Evolutionary conservation across 2,113 vertebrate genomes (phyloP), one percentile per base, ranked within the genome.

Genomic region (Cynoglossus semilaevis): DNA sequence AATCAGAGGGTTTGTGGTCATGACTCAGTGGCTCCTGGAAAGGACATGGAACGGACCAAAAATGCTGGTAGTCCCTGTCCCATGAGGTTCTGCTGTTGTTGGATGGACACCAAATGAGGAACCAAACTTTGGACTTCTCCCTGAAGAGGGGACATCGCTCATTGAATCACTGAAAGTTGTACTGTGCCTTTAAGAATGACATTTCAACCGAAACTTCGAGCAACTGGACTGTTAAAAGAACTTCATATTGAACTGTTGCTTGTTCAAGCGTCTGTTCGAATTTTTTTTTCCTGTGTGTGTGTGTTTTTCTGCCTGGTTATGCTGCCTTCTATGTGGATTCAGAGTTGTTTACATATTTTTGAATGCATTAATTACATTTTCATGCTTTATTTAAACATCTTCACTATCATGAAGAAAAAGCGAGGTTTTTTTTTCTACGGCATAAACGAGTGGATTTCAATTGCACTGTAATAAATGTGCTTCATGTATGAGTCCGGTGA

Each of bases 61-160:
- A 65, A 65, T 67, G 13, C 5, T 57, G 13, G 58, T 88, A 15
- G 72, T n/a, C 12, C 10, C 14, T 16, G 1, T 19, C 58, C 15
- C 8, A n/a, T 0, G 61, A 71, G 8, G 34, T 48, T 43, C 61
- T 88, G 38, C 50, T 90, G 50, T 14, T 88, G 38, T 18, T 88
- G 62, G 85, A 86, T 0, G 63, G 78, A 0, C 88, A 85, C 52
- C 67, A 8, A 46, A 74, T 85, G 29, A 79, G 76, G 15, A 72
- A 73, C 29, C 2, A 11, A 1, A 3, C 15, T 10, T 67, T 85
- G 2, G 85, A 88, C 14, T 68, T 68, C 15, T 78, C 81, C 4
- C 63, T 87, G 7, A 19, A 15, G 15, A 50, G n/a, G 6, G 22
- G n/a, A n/a, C n/a, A n/a, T n/a, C n/a, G n/a, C n/a, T n/a, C n/a